Evolutionary conservation across 2,113 vertebrate species (phyloP), one percentile per base, ranked within the genome.

Genomic region (Leucosticte australis): DNA sequence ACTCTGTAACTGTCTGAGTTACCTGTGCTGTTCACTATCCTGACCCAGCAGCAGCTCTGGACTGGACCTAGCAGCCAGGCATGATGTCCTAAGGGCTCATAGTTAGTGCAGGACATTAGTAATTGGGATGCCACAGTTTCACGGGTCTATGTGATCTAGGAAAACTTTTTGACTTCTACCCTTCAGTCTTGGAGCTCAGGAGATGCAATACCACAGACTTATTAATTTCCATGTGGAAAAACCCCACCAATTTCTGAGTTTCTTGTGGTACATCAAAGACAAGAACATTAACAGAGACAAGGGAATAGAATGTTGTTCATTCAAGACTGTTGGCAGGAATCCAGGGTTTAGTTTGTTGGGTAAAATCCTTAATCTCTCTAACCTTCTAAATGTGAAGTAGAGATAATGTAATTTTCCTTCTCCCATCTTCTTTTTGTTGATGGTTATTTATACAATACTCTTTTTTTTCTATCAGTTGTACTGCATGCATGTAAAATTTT

Each of bases 171-270:
- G 44, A 41, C 11, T 28, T 83, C 26, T 44, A 2, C 65, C 31
- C 35, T 83, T 85, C 39, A 35, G 21, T 63, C 37, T 28, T 46
- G 11, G 7, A 65, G 11, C 27, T 55, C 46, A 64, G 83, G 76
- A 65, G 21, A 26, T 3, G 5, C 11, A 83, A 69, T 37, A 59
- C 7, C 5, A 4, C 47, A 75, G 12, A 60, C 4, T 6, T 64
- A 46, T 11, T 5, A 3, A 24, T n/a, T 78, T 77, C 33, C 21
- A 31, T 7, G 10, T 24, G 6, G 20, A 10, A 64, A 90, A 62
- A 2, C 0, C 1, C 21, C 13, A 28, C 15, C 6, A 39, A 0
- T 64, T 73, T 75, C 49, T 82, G 41, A 18, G 4, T 57, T 74
- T 83, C 63, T 78, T 69, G 8, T 78, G 19, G 11, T 41, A 49